Evolutionary conservation across 1,140 invertebrate species (phyloP).

Genomic region (Drosophila setifemur): DNA sequence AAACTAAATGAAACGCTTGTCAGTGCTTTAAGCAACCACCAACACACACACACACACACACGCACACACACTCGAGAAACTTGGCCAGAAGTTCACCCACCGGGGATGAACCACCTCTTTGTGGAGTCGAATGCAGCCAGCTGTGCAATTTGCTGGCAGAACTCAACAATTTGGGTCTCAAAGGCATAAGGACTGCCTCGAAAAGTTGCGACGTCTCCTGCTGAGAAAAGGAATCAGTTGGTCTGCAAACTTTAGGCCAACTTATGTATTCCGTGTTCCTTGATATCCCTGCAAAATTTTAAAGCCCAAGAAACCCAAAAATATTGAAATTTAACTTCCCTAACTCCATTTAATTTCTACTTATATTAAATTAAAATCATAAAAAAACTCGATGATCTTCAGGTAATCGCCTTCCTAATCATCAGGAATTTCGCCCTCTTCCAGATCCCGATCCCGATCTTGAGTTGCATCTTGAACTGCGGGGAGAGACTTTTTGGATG

Average conservation of each 20-base stretch:
- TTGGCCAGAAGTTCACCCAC: conserved; percentile 42
- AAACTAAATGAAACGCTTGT: conserved; percentile 73
- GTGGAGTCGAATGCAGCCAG: conserved; percentile 37
- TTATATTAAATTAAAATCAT: no score
- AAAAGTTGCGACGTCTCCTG: conserved; percentile 29
- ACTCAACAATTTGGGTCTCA: conserved; percentile 67
- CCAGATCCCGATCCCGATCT: background rate
- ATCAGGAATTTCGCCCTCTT: conserved; percentile 40
- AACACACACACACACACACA: background rate
- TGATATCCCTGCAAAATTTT: no score
- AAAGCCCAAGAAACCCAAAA: no score
- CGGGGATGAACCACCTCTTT: background rate
- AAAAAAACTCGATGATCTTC: no score
- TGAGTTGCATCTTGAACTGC: background rate
- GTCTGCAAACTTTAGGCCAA: conserved; percentile 26
- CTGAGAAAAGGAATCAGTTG: conserved; percentile 33
- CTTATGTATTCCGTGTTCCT: no score
- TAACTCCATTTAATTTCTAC: no score
- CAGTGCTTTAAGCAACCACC: conserved; percentile 24
- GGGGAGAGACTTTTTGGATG: background rate
- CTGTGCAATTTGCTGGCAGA: conserved; percentile 71
- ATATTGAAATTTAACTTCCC: no score
- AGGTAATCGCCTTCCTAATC: background rate
- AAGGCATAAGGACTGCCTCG: conserved; percentile 36
- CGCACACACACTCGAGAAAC: background rate